A percentile compares a stretch with the other conserved stretches of the same genome.
phyloP scores from a whole-genome alignment of 2,888 invertebrate species.

The Amphiduros pacificus region DNA sequence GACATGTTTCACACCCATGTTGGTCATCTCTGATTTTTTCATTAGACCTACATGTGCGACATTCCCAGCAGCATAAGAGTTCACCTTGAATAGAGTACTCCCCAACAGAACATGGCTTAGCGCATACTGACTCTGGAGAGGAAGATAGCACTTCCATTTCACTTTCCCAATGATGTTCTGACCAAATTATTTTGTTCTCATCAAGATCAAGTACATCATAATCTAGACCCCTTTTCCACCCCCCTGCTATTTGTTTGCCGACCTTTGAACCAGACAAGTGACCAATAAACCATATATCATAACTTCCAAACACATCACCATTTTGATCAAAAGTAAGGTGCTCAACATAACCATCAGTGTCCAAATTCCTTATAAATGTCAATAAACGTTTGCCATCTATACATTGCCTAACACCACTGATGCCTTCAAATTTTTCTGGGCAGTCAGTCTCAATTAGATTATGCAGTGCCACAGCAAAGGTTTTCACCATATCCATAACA shows the following conservation, averaged over 20 bases:
- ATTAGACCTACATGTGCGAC: slow-evolving; percentile 26
- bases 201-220: background rate
- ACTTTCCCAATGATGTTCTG: no score
- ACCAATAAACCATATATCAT: slow-evolving; percentile 9
- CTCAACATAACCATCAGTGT: slow-evolving; percentile 27
- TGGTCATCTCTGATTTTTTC: slow-evolving; percentile 18
- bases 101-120: slow-evolving; percentile 22
- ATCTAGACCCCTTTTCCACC: no score
- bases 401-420: slow-evolving; percentile 23
- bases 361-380: slow-evolving; percentile 19
- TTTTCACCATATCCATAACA: slow-evolving; percentile 38
- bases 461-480: slow-evolving; percentile 38
- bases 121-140: slow-evolving; percentile 26
- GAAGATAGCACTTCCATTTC: background rate
- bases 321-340: slow-evolving; percentile 36
- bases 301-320: slow-evolving; percentile 39
- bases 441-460: slow-evolving; percentile 35
- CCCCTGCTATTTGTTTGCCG: no score
- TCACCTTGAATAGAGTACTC: slow-evolving; percentile 22
- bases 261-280: no score
- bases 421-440: slow-evolving; percentile 21
- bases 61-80: slow-evolving; percentile 29
- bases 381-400: slow-evolving; percentile 32
- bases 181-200: background rate
- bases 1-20: slow-evolving; percentile 5